Evolutionary conservation across 2,113 vertebrate genomes (phyloP).

Genomic region (Xiphorhynchus elegans): DNA sequence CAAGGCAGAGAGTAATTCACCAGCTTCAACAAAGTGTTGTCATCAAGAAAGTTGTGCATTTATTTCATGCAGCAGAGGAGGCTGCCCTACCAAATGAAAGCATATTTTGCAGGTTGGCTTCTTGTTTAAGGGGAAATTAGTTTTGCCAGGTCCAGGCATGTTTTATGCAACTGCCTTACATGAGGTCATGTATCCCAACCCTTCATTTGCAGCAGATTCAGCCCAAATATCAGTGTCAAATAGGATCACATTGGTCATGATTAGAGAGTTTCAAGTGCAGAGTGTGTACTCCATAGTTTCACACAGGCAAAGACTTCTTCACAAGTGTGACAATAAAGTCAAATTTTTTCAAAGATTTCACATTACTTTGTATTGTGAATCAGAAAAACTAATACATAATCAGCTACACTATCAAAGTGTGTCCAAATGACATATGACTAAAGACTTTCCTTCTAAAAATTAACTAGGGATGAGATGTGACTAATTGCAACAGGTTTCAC

Average conservation of each 20-base stretch:
- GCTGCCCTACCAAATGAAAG: not conserved
- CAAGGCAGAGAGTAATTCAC: constrained; percentile 18
- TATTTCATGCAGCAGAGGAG: not conserved
- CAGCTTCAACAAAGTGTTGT: constrained; percentile 32
- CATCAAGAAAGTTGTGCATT: constrained; percentile 1
- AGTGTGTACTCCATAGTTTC: not conserved
- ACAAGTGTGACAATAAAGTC: not conserved
- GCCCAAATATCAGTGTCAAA: not conserved
- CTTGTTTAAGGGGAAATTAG: not conserved
- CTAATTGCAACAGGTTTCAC: not conserved
- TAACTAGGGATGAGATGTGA: not conserved
- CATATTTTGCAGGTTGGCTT: not conserved
- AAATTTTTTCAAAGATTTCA: not conserved
- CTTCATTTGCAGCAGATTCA: not conserved
- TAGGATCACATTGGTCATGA: not conserved
- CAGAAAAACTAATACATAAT: not conserved
- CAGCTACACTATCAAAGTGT: not conserved
- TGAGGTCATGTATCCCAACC: not conserved
- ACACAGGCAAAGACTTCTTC: not conserved
- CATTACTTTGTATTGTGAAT: not conserved
- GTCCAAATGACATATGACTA: not conserved
- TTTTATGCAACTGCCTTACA: not conserved
- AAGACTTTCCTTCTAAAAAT: not conserved
- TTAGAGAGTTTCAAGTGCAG: not conserved
- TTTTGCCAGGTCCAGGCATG: not conserved